A percentile compares a stretch with the other conserved stretches of the same genome.
These are phyloP conservation scores for Xiphophorus hellerii DNA, from an alignment of 2,113 vertebrate genomes.

Conservation along the genomic window DNA sequence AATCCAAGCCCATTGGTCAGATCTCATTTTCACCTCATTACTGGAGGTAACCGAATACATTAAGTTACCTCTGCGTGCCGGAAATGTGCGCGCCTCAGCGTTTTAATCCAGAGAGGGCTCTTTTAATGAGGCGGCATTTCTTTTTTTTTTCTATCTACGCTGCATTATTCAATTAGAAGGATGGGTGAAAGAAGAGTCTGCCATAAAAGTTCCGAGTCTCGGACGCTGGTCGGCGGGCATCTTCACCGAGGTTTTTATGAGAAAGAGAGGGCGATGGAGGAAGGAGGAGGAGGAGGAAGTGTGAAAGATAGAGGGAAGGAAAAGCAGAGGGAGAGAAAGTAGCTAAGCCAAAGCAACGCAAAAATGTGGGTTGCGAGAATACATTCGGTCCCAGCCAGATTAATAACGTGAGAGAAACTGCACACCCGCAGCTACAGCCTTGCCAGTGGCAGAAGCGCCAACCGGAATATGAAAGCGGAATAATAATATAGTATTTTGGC, in stretches of 20 bases:
- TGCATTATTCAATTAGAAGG: constrained; percentile 74
- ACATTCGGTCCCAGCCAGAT: constrained; percentile 32
- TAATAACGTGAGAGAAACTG: constrained; percentile 44
- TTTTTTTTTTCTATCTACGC: constrained; percentile 62
- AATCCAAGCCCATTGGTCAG: constrained; percentile 42
- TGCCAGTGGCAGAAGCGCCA: constrained; percentile 37
- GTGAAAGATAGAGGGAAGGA: constrained; percentile 8
- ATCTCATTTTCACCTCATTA: constrained; percentile 69
- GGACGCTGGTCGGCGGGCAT: too few species aligned
- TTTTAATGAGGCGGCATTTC: constrained; percentile 71
- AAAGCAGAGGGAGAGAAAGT: constrained; percentile 5
- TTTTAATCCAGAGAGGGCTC: constrained; percentile 62
- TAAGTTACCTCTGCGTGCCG: constrained; percentile 55
- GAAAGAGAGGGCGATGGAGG: not conserved
- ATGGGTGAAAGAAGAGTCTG: constrained; percentile 32
- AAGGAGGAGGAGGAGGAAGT: not conserved
- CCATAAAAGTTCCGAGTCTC: too few species aligned
- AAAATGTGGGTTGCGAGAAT: constrained; percentile 24
- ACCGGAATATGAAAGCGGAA: constrained; percentile 48
- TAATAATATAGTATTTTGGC: constrained; percentile 58
- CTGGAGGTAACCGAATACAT: constrained; percentile 60
- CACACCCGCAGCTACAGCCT: constrained; percentile 38
- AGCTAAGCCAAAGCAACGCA: constrained; percentile 28
- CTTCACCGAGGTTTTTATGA: constrained; percentile 31
- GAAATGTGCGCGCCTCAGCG: constrained; percentile 73